Percentiles rank a stretch among this genome's conserved stretches.
Evolutionary conservation across 2,113 vertebrate species (phyloP).

Genomic region (Ochotona princeps): DNA sequence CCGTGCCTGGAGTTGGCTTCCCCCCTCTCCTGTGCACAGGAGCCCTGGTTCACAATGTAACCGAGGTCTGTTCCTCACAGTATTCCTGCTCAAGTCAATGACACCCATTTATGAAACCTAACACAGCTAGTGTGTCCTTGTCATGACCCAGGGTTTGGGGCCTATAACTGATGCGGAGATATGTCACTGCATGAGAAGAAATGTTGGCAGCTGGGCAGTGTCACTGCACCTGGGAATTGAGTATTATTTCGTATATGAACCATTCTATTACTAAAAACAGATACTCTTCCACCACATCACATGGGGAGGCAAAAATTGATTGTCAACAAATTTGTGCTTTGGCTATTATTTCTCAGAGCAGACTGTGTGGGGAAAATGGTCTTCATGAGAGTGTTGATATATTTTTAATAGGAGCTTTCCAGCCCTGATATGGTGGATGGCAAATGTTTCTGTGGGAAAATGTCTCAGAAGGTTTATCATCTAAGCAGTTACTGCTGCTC

Average conservation of each 20-base stretch:
- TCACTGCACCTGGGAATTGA: slow-evolving; percentile 12
- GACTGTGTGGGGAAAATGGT: slow-evolving; percentile 56
- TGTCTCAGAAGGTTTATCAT: slow-evolving; percentile 47
- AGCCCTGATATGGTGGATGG: slow-evolving; percentile 43
- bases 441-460: slow-evolving; percentile 57
- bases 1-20: too few species aligned
- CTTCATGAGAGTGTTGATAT: slow-evolving; percentile 68
- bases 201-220: neutral
- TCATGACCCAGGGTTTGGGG: neutral
- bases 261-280: slow-evolving; percentile 57
- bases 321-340: slow-evolving; percentile 65
- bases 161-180: neutral
- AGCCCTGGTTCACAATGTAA: neutral
- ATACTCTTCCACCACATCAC: slow-evolving; percentile 29
- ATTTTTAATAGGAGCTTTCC: slow-evolving; percentile 66
- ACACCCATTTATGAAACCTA: neutral
- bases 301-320: slow-evolving; percentile 70
- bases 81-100: neutral
- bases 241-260: neutral
- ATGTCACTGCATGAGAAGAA: neutral
- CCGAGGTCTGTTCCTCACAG: neutral
- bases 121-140: neutral
- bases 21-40: neutral
- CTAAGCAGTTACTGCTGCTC: slow-evolving; percentile 23
- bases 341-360: slow-evolving; percentile 59